phyloP scores from a whole-genome alignment of 2,797 vertebrate species.

The Sebastes taczanowskii region DNA sequence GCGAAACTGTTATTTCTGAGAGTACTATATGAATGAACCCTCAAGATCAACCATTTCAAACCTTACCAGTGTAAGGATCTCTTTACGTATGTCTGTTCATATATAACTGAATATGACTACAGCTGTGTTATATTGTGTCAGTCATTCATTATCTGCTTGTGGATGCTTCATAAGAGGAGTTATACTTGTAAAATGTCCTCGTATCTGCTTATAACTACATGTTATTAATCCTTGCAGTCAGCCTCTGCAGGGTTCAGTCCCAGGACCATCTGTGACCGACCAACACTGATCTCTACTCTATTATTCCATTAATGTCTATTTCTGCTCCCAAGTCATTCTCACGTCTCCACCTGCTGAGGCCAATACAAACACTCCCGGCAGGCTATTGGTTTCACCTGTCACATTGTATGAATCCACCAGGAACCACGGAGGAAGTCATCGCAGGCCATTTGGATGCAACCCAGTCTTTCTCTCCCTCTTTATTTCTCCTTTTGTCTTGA shows the following conservation, averaged over 20 bases:
- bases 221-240: too few species aligned
- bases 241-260: background rate
- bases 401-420: conserved; percentile 71
- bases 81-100: fast-evolving
- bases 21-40: background rate
- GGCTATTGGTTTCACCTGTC: conserved; percentile 79
- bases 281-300: background rate
- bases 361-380: conserved; percentile 49
- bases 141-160: background rate
- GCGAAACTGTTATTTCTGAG: background rate
- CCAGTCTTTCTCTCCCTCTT: conserved; percentile 74
- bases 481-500: conserved; percentile 79
- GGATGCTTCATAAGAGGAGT: background rate
- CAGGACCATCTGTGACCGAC: background rate
- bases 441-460: conserved; percentile 88
- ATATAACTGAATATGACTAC: background rate
- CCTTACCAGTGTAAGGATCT: background rate
- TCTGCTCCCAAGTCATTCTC: conserved; percentile 60
- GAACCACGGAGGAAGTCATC: conserved; percentile 76
- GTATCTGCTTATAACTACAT: background rate
- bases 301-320: conserved; percentile 40
- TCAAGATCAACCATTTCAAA: fast-evolving
- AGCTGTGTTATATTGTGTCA: background rate
- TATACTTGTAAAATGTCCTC: background rate
- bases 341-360: conserved; percentile 64